These are phyloP conservation scores for Leptopilina drosophilae DNA, from an alignment of 2,888 invertebrate genomes.

Conservation along the genomic window DNA sequence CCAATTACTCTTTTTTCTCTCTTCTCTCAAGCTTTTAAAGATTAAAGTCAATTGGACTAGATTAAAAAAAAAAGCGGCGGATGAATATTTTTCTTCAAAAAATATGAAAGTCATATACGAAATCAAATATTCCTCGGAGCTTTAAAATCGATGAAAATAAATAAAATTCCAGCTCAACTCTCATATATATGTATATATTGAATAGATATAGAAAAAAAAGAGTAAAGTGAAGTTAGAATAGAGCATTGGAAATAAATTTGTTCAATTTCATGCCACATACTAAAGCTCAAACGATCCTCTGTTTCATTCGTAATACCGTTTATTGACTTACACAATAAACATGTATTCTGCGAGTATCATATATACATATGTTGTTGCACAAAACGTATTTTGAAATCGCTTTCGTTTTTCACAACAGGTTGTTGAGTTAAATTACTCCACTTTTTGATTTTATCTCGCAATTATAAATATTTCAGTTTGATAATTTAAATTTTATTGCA, in stretches of 20 bases:
- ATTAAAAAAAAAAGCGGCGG: neutral
- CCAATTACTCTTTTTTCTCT: neutral
- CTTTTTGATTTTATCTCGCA: too few relatives aligned
- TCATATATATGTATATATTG: neutral
- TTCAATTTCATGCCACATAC: conserved; percentile 13
- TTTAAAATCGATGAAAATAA: conserved; percentile 17
- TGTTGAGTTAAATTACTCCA: too few relatives aligned
- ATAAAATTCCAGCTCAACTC: neutral
- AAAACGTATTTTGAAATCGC: too few relatives aligned
- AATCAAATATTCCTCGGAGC: neutral
- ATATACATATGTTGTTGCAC: too few relatives aligned
- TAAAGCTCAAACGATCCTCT: neutral
- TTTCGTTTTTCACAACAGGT: too few relatives aligned
- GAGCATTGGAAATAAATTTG: conserved; percentile 18
- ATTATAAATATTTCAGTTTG: too few relatives aligned
- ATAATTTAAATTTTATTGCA: too few relatives aligned
- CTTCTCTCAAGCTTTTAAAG: neutral
- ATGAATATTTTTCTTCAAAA: neutral
- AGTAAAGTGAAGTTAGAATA: conserved; percentile 19
- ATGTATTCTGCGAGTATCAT: too few relatives aligned
- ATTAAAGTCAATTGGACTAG: neutral
- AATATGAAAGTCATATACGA: neutral
- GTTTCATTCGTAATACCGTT: neutral
- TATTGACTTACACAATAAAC: conserved; percentile 10
- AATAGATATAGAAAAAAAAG: neutral